Evolutionary conservation across 2,113 vertebrate genomes (phyloP).

Genomic region (Marmota flaviventris): DNA sequence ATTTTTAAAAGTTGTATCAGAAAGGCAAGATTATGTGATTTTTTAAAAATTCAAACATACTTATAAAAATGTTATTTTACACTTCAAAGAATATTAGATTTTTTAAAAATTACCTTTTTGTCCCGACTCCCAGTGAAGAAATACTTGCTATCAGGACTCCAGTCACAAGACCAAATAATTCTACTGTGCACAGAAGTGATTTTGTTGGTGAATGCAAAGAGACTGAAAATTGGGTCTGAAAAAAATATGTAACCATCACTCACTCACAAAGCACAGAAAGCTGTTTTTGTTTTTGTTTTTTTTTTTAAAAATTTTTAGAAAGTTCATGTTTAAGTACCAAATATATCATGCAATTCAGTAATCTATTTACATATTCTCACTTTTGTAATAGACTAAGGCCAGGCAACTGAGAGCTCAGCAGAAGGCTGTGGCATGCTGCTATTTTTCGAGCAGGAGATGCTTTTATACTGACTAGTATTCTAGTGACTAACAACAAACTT

Average conservation of each 20-base stretch:
- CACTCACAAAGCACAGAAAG: slow-evolving; percentile 9
- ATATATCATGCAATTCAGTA: not conserved
- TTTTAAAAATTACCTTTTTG: slow-evolving; percentile 93
- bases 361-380: not conserved
- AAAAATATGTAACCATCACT: slow-evolving; percentile 47
- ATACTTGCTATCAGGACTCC: slow-evolving; percentile 96
- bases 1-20: slow-evolving; percentile 35
- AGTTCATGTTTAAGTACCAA: not conserved
- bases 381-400: not conserved
- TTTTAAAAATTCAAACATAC: slow-evolving; percentile 12
- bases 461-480: not conserved
- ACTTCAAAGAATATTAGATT: slow-evolving; percentile 4
- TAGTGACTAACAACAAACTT: not conserved
- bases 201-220: slow-evolving; percentile 93
- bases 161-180: slow-evolving; percentile 99
- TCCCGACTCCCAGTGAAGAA: slow-evolving; percentile 97
- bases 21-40: slow-evolving; percentile 23
- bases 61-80: slow-evolving; percentile 43
- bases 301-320: not conserved
- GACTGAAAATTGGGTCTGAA: slow-evolving; percentile 92
- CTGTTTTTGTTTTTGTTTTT: not conserved
- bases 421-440: not conserved
- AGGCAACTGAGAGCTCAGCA: not conserved
- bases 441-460: not conserved
- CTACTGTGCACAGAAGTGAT: slow-evolving; percentile 93